Evolutionary conservation across 2,797 vertebrate species (phyloP), one percentile per base, ranked within the genome.

Genomic region (Gobio occitaniae): DNA sequence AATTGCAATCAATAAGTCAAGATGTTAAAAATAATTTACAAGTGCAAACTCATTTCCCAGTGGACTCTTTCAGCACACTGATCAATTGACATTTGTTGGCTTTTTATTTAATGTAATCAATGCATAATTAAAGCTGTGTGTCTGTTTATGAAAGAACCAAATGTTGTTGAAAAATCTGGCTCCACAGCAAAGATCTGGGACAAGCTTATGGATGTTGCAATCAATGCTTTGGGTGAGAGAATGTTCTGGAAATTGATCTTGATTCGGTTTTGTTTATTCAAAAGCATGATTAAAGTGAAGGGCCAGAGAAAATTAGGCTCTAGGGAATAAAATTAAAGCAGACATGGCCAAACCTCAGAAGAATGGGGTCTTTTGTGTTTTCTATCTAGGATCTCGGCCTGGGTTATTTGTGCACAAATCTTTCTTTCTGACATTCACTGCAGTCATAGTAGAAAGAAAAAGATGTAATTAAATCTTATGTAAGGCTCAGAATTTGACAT

Each of bases 211-310:
- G 72, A 70, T 76, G 16, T 15, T 86, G 47, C 82, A 78, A 48
- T 80, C 68, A 56, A 21, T 70, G 84, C 59, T 29, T 84, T 86
- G 61, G 83, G 29, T 59, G 61, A 81, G 86, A 74, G 11, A 61
- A 48, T 68, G 41, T 68, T 68, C 48, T 86, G 85, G 82, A 44
- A 78, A 59, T 32, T 38, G 72, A 70, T 41, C 82, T 81, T 83
- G 59, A 41, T 59, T 80, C 86, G 71, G 88, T 87, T 71, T 89
- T 50, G 61, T 78, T 52, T 65, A 78, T 32, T 88, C 86, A 63
- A 86, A 87, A 78, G 79, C 81, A 81, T 89, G 78, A 78, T 63
- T 84, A 61, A 72, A 86, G 50, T 80, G 75, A 79, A 70, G 63
- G 84, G 83, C 13, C 15, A 79, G 25, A 88, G 84, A 82, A 25